Percentiles rank a stretch among this genome's conserved stretches.
phyloP scores from a whole-genome alignment of 2,113 vertebrate species.

The Salvelinus sp. region DNA sequence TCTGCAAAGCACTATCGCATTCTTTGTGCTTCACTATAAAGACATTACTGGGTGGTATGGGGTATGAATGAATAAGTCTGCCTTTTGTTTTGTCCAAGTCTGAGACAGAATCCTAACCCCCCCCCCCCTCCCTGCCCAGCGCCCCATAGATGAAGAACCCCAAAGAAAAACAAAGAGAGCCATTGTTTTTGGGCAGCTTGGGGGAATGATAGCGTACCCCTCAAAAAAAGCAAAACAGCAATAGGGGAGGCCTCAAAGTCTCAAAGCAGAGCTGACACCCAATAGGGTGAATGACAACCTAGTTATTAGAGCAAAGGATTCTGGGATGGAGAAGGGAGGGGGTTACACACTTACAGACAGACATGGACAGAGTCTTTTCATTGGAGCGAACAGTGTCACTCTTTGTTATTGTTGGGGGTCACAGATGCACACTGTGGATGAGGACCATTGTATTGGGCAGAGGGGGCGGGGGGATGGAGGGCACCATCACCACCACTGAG shows the following conservation, averaged over 20 bases:
- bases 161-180: conserved; percentile 58
- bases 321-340: conserved; percentile 39
- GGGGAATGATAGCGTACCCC: conserved; percentile 42
- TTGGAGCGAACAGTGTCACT: conserved; percentile 39
- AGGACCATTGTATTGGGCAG: conserved; percentile 32
- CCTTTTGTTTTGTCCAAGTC: conserved; percentile 45
- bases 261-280: conserved; percentile 40
- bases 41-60: conserved; percentile 44
- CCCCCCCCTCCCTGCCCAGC: conserved; percentile 13
- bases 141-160: conserved; percentile 49
- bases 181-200: conserved; percentile 64
- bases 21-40: background rate
- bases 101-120: conserved; percentile 33
- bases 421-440: conserved; percentile 21
- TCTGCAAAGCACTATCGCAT: conserved; percentile 39
- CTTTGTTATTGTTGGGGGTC: conserved; percentile 53
- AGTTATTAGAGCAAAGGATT: conserved; percentile 55
- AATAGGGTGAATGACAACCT: conserved; percentile 57
- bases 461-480: conserved; percentile 29
- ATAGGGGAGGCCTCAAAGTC: conserved; percentile 37
- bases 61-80: conserved; percentile 39
- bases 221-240: conserved; percentile 57
- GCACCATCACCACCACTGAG: background rate
- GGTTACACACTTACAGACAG: conserved; percentile 40
- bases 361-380: conserved; percentile 39